These are phyloP conservation scores for Volucella inanis DNA, from an alignment of 2,888 invertebrate genomes.

Conservation along the genomic window DNA sequence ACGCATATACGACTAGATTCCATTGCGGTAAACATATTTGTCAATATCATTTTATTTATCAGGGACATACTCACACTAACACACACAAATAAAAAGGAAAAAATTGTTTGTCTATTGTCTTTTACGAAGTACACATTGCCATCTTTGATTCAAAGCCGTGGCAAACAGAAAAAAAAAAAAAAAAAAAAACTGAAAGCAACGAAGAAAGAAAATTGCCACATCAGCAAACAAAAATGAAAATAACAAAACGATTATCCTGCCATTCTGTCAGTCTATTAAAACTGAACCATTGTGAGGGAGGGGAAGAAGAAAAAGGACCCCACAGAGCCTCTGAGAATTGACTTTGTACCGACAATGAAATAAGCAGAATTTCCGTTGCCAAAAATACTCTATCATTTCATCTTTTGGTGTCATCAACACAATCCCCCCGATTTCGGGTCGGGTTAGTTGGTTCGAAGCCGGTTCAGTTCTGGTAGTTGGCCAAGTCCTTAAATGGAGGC, in stretches of 20 bases:
- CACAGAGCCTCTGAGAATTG: slow-evolving; percentile 24
- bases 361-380: slow-evolving; percentile 62
- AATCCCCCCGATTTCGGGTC: slow-evolving; percentile 74
- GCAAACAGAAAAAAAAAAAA: neutral
- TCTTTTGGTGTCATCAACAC: slow-evolving; percentile 78
- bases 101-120: slow-evolving; percentile 26
- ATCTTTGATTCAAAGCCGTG: slow-evolving; percentile 38
- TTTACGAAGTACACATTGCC: neutral
- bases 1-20: neutral
- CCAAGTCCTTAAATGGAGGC: slow-evolving; percentile 77
- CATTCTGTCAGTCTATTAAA: slow-evolving; percentile 70
- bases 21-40: slow-evolving; percentile 18
- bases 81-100: neutral
- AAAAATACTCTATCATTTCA: slow-evolving; percentile 75
- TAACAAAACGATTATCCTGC: slow-evolving; percentile 73
- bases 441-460: too few relatives aligned
- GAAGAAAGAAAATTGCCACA: slow-evolving; percentile 59
- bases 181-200: slow-evolving; percentile 16
- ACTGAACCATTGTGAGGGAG: neutral
- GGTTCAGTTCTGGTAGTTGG: slow-evolving; percentile 77
- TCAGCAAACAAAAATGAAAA: slow-evolving; percentile 70
- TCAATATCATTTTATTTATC: neutral
- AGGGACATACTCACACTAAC: too few relatives aligned
- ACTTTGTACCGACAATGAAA: slow-evolving; percentile 39
- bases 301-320: slow-evolving; percentile 21